Evolutionary conservation across 2,113 vertebrate genomes (phyloP), one percentile per base, ranked within the genome.

Genomic region (Astatoreochromis straeleni): DNA sequence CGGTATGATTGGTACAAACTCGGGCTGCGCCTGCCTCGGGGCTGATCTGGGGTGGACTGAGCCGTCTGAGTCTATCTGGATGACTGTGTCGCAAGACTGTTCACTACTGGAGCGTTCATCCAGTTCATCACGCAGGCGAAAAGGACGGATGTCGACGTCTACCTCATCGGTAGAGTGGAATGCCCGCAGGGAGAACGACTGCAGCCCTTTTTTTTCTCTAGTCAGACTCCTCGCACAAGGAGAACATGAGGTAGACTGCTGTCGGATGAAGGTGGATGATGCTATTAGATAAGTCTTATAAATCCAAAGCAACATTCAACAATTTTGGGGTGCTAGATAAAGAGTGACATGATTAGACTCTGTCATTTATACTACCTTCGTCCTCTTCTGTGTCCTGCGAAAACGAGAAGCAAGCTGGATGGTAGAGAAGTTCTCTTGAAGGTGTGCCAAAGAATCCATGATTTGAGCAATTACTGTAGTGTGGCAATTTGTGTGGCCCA

Each of bases 1-100:
- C 1, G 98, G 99, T 92, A 99, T 98, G 12, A 99, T 99, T 19
- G 99, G 97, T 65, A 99, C 97, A 90, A 98, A 99, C 83, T 99
- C 97, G 0, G 97, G 97, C 35, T 97, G 98, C 1, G 96, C 96
- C 85, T 97, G 96, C 0, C 97, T 97, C 21, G 97, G 95, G 7
- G 97, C 96, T 87, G 96, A 97, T 92, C 97, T 97, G 1, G 97
- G 97, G 51, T 97, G 96, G 65, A 97, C 96, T 4, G 97, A 97
- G 78, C 98, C 98, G 1, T 98, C 97, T 1, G 97, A 97, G 81
- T 98, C 97, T 13, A 99, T 96, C 1, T 98, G 98, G 95, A 99
- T 98, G 92, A 99, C 97, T 0, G 99, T 98, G 90, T 99, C 99
- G 8, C 98, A 99, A 1, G 98, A 99, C 95, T 99, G 98, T 82